Percentiles rank a stretch among this genome's conserved stretches.
Conservation (phyloP, 1,140 invertebrate species). For the Leptopilina clavipes region DNA sequence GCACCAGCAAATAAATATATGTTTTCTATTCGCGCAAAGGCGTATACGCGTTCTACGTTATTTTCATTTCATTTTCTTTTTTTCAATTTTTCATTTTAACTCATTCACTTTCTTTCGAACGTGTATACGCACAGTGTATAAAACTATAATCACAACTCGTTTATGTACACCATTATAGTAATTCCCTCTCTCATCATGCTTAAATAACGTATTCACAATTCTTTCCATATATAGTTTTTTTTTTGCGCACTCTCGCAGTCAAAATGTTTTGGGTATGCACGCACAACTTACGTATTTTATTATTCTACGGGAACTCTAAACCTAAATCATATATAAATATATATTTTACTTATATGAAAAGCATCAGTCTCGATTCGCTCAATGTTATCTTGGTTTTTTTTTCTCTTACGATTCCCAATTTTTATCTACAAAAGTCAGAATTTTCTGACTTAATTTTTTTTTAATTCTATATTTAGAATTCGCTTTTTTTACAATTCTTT, state of each 20-base stretch:
- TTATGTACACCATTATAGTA: constrained; percentile 53
- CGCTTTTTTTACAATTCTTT: background rate
- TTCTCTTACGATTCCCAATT: too few species aligned
- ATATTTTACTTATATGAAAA: constrained; percentile 76
- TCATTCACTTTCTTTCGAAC: background rate
- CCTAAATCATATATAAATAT: constrained; percentile 73
- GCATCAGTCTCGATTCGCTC: constrained; percentile 72
- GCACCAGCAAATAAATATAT: constrained; percentile 66
- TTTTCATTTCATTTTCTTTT: too few species aligned
- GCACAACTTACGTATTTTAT: constrained; percentile 62
- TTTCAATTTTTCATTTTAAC: too few species aligned
- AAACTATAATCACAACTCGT: constrained; percentile 55
- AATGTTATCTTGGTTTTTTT: constrained; percentile 49
- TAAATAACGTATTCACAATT: constrained; percentile 40
- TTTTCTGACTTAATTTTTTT: background rate
- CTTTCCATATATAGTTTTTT: background rate
- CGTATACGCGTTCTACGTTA: constrained; percentile 36
- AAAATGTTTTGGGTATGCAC: constrained; percentile 37
- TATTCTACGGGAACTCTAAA: constrained; percentile 65
- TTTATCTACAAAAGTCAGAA: constrained; percentile 48
- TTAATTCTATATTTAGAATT: background rate
- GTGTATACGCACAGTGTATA: constrained; percentile 40
- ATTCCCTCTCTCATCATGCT: background rate
- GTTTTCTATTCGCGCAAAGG: constrained; percentile 44
- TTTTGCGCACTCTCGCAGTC: constrained; percentile 18